Conservation (phyloP, 1,140 invertebrate species). For the Doryteuthis pealeii region DNA sequence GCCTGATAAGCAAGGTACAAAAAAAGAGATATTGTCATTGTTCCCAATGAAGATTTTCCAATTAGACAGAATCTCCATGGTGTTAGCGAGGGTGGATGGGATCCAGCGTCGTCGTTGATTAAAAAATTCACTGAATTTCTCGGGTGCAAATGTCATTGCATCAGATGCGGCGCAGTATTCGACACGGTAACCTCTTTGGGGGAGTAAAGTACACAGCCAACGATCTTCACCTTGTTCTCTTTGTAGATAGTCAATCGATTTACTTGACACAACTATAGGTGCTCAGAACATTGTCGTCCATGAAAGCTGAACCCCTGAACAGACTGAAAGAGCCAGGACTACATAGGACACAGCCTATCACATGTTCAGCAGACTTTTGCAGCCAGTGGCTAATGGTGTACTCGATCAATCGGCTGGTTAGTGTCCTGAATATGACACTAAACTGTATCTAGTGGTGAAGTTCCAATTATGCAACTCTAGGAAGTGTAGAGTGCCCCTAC, state of each 20-base stretch:
- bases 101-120: conserved; percentile 69
- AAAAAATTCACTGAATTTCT: conserved; percentile 68
- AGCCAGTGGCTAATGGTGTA: conserved; percentile 71
- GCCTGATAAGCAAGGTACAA: conserved; percentile 51
- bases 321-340: conserved; percentile 69
- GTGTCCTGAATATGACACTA: too few species aligned
- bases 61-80: conserved; percentile 63
- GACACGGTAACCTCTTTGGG: conserved; percentile 95
- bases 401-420: too few species aligned
- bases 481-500: too few species aligned
- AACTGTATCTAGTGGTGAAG: too few species aligned
- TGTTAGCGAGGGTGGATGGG: conserved; percentile 66
- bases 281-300: conserved; percentile 69
- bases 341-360: conserved; percentile 69
- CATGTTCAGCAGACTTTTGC: conserved; percentile 69
- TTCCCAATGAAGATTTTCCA: conserved; percentile 51
- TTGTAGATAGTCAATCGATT: conserved; percentile 67
- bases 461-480: too few species aligned
- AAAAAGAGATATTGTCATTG: conserved; percentile 46
- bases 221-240: conserved; percentile 67
- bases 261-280: conserved; percentile 63
- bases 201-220: conserved; percentile 92
- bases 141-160: conserved; percentile 92
- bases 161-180: conserved; percentile 98
- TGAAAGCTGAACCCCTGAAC: conserved; percentile 66